A percentile compares a stretch with the other conserved stretches of the same genome.
Conservation (phyloP, 92 coral and sea anemone genomes). For the Paragorgia papillata region DNA sequence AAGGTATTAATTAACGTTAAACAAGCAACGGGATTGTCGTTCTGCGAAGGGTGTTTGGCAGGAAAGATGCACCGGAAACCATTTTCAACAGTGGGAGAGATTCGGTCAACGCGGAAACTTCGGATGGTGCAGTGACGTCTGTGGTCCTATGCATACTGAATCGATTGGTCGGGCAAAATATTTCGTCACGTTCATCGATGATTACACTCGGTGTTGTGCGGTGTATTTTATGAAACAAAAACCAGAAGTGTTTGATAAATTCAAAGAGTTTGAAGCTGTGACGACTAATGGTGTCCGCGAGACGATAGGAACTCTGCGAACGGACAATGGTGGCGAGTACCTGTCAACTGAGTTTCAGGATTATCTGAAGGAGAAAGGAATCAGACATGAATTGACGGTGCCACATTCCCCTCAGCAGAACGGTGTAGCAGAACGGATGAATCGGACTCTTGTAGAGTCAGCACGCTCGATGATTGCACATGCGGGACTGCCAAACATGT, state of each 20-base stretch:
- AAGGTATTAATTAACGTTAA: slow-evolving; percentile 14
- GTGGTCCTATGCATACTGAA: slow-evolving; percentile 47
- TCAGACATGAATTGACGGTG: slow-evolving; percentile 12
- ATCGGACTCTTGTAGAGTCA: slow-evolving; percentile 48
- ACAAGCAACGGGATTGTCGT: slow-evolving; percentile 43
- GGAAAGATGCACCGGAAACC: slow-evolving; percentile 51
- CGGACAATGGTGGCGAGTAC: slow-evolving; percentile 46
- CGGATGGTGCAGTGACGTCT: slow-evolving; percentile 47
- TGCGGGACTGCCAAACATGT: slow-evolving; percentile 48
- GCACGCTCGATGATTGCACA: slow-evolving; percentile 64
- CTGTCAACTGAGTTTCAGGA: slow-evolving; percentile 18
- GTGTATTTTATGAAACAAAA: slow-evolving; percentile 51
- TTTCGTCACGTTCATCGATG: slow-evolving; percentile 52
- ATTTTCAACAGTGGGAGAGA: slow-evolving; percentile 53
- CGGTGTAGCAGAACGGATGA: slow-evolving; percentile 54
- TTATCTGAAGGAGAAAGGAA: slow-evolving; percentile 47
- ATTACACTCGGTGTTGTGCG: slow-evolving; percentile 48
- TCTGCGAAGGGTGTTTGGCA: slow-evolving; percentile 52
- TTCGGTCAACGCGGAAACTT: slow-evolving; percentile 45
- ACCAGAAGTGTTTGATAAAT: slow-evolving; percentile 48
- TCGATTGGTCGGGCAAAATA: slow-evolving; percentile 52
- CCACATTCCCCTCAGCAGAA: slow-evolving; percentile 34
- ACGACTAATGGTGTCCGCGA: slow-evolving; percentile 23
- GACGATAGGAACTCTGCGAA: slow-evolving; percentile 21
- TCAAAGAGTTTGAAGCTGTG: slow-evolving; percentile 51